phyloP scores from a whole-genome alignment of 35 echinoderm and acorn worm species.

The Stichopus chloronotus region DNA sequence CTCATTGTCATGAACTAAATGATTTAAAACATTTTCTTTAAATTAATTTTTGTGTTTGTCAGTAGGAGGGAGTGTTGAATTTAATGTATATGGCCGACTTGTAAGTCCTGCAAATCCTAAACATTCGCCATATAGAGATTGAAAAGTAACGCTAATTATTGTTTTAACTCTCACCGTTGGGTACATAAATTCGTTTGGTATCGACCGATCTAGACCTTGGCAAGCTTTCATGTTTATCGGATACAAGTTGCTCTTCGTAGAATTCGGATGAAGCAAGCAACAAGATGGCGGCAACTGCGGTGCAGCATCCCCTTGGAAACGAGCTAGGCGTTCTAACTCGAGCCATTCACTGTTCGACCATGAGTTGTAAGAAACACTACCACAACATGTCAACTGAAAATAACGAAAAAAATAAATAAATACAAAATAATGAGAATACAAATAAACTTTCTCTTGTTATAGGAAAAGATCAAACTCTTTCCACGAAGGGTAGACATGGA shows the following conservation, averaged over 20 bases:
- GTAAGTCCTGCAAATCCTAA: no score
- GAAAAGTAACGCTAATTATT: no score
- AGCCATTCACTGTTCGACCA: constrained; percentile 38
- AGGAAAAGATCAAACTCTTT: no score
- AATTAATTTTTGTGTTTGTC: no score
- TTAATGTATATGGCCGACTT: no score
- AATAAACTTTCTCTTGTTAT: no score
- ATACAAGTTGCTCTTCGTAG: background rate
- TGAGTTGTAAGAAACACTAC: constrained; percentile 17
- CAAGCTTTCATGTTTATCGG: constrained; percentile 26
- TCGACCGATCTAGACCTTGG: constrained; percentile 21
- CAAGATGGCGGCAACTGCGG: constrained; percentile 35
- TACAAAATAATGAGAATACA: no score
- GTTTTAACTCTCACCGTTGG: constrained; percentile 9
- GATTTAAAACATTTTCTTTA: no score
- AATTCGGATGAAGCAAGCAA: constrained; percentile 26
- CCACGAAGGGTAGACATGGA: no score
- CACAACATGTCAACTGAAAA: constrained; percentile 40
- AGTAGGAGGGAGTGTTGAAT: no score
- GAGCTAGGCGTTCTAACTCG: constrained; percentile 23
- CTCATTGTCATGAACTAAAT: no score
- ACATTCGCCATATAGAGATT: background rate
- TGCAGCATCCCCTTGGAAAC: constrained; percentile 5
- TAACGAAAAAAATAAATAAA: no score
- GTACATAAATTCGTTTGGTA: constrained; percentile 47